Conservation (phyloP, 2,888 invertebrate genomes). For the Nasonovia ribisnigri region DNA sequence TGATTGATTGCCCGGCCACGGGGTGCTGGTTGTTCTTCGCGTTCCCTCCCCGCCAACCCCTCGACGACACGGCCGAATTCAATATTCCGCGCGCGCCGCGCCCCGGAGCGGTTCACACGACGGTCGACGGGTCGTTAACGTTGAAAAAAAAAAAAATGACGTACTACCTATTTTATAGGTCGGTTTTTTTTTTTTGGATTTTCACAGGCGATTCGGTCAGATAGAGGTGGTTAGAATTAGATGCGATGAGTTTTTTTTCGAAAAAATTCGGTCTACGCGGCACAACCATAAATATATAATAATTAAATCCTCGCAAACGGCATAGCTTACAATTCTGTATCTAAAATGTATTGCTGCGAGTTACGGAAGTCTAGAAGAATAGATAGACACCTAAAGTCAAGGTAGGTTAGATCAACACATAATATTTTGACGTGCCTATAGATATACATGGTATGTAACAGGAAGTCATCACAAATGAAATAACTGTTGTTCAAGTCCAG, state of each 20-base stretch:
- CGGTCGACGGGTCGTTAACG: neutral
- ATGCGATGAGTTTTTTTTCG: neutral
- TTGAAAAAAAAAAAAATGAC: neutral
- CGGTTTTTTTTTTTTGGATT: neutral
- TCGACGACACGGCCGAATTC: neutral
- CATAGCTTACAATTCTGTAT: no score
- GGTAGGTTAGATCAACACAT: no score
- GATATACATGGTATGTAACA: no score
- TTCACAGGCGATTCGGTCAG: neutral
- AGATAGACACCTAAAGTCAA: neutral
- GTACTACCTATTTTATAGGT: neutral
- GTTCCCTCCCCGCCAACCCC: neutral
- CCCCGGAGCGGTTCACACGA: neutral
- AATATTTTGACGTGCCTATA: no score
- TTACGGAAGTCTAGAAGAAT: neutral
- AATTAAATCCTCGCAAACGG: no score
- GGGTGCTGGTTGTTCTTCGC: neutral
- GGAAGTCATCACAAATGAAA: no score
- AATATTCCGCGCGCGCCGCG: neutral
- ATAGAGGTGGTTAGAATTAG: neutral
- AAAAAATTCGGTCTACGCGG: neutral
- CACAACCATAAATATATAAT: no score
- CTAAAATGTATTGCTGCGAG: no score
- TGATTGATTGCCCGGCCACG: constrained; percentile 52
- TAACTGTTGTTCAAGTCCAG: no score